Base-by-base conservation (phyloP, 1,140 invertebrate species). In the Diabrotica virgifera region DNA sequence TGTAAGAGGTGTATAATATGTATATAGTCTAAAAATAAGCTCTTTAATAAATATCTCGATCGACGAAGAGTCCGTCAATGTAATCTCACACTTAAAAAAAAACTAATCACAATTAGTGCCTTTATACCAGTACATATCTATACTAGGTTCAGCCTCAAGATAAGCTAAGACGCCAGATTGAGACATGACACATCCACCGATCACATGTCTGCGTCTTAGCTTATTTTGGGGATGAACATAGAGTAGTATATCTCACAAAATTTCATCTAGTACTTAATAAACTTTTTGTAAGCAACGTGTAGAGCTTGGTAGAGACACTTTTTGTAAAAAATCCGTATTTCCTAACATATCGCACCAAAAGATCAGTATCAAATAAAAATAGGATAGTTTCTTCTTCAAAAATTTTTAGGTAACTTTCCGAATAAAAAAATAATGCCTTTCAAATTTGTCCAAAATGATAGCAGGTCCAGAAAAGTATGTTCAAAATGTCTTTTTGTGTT, bases 21-120 rank as follows among this genome's bases (percentile, higher is more conserved):
- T 57, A 57, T 57, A 24, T 14, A 59, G 14, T 59, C 58, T 38
- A 59, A 59, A 59, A 59, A 59, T 59, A 59, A 59, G 58, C 58
- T 59, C 10, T 14, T 59, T 40, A 50, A 38, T 51, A 38, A 59
- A 59, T 59, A 59, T 59, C 24, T 50, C 11, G 38, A 12, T 46
- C 54, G 36, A 38, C 62, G 6, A 38, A 57, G 13, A 56, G 50
- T 46, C 38, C n/a, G 36, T 51, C 14, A 52, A 60, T 24, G n/a
- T 54, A 54, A 13, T 54, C 52, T 35, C 52, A 13, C 52, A 54
- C 24, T 54, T n/a, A 14, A 12, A 54, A 54, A 54, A 54, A 14
- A n/a, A 9, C 12, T 54, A 11, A 8, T 14, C 12, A 54, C 24
- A 54, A 54, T 35, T 54, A 54, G 12, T 14, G 52, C 52, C 9